Conservation (phyloP, 2,888 invertebrate genomes). For the Caenorhabditis sinica region DNA sequence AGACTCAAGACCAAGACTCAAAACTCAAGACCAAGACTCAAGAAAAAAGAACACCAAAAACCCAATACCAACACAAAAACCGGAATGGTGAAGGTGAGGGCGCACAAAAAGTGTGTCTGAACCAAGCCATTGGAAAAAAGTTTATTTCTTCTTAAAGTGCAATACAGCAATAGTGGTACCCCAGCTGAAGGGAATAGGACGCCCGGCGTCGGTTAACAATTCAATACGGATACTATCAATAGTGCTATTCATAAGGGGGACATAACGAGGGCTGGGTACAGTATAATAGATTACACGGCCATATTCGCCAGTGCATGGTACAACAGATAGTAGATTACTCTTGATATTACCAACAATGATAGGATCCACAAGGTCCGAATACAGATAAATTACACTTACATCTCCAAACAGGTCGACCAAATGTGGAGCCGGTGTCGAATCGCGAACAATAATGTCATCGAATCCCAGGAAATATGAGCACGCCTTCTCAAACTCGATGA, state of each 20-base stretch:
- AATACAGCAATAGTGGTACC: slow-evolving; percentile 5
- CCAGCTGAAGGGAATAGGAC: slow-evolving; percentile 2
- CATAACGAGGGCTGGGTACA: slow-evolving; percentile 10
- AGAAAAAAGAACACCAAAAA: too few species aligned
- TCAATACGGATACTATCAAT: slow-evolving; percentile 7
- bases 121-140: too few species aligned
- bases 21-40: too few species aligned
- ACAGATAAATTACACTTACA: slow-evolving; percentile 9
- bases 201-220: not conserved
- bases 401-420: slow-evolving; percentile 3
- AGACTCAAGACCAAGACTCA: too few species aligned
- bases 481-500: not conserved
- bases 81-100: too few species aligned
- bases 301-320: not conserved
- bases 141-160: slow-evolving; percentile 20
- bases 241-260: not conserved
- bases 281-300: slow-evolving; percentile 18
- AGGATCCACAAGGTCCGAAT: not conserved
- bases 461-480: slow-evolving; percentile 7
- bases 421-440: too few species aligned
- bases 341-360: slow-evolving; percentile 10
- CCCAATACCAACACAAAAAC: too few species aligned
- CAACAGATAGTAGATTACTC: slow-evolving; percentile 4
- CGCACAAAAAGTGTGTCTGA: too few species aligned
- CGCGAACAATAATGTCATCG: not conserved